Base-by-base conservation (phyloP, 2,113 vertebrate species). In the Symphodus melops region DNA sequence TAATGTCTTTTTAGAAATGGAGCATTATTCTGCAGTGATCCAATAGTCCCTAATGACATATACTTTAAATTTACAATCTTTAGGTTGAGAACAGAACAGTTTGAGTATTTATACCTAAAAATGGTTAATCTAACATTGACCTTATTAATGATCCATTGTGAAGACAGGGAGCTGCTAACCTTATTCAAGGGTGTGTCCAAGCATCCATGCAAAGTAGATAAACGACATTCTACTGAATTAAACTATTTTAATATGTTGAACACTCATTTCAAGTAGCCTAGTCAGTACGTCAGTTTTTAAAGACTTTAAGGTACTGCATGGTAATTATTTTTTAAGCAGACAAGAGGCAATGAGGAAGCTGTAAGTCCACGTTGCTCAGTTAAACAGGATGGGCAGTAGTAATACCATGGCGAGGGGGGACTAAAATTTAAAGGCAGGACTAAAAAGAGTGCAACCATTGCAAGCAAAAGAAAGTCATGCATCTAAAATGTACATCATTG, bases 131-230 rank as follows among this genome's bases (percentile, higher is more conserved):
- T 74, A 1, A 19, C 60, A 57, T 16, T 83, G 78, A 73, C 74
- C 54, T 65, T 75, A 53, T 75, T 75, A 82, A 9, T 71, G n/a
- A 79, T 61, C 37, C 21, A 13, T 20, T 53, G 41, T 46, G 61
- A 52, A 68, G 53, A 25, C 12, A 69, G 52, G 63, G 23, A 69
- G 14, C 36, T 57, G 23, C 25, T 51, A 59, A 55, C 49, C 39
- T 62, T 72, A 46, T 77, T 78, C 58, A 77, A 81, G 85, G 89
- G 87, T 89, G 88, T 90, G 84, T 81, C 85, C 81, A 75, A 55
- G 52, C 46, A 42, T 57, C 39, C 54, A 78, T 46, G 42, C 58
- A 72, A 82, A 86, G 86, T 39, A 52, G 62, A 79, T 48, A 51
- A 70, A 80, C 13, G 19, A 7, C 52, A 66, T 55, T 60, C 10